Percentiles rank a stretch among this genome's conserved stretches.
These are phyloP conservation scores for Rapana venosa DNA, from an alignment of 2,888 invertebrate species.

Conservation along the genomic window DNA sequence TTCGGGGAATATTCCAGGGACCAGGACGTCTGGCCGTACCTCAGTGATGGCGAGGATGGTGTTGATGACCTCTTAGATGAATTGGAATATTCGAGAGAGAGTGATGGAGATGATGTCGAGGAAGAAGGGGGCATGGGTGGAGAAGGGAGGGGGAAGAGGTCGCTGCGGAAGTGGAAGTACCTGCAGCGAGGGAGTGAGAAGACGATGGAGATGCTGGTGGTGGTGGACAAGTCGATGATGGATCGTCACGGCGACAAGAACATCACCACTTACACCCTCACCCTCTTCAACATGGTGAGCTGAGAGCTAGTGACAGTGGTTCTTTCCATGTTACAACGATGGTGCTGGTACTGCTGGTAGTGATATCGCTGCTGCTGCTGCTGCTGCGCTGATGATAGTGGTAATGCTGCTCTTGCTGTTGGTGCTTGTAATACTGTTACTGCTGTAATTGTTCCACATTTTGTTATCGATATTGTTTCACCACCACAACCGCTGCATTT, in stretches of 20 bases:
- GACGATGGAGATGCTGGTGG: constrained; percentile 73
- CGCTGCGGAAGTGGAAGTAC: constrained; percentile 43
- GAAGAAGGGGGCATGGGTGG: not conserved
- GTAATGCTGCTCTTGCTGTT: no score
- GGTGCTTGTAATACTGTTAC: no score
- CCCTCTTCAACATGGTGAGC: constrained; percentile 75
- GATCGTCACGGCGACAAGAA: constrained; percentile 73
- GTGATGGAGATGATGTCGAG: not conserved
- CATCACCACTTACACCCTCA: constrained; percentile 73
- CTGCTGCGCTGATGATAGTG: no score
- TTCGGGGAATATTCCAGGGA: not conserved
- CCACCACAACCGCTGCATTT: no score
- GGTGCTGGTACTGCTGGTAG: no score
- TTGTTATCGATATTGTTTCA: no score
- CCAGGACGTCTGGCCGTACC: not conserved
- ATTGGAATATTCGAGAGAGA: not conserved
- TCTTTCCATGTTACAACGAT: no score
- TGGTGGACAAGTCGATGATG: constrained; percentile 74
- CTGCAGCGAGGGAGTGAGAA: constrained; percentile 48
- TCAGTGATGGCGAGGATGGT: not conserved
- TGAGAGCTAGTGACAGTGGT: not conserved
- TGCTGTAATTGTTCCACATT: no score
- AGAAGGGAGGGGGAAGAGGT: constrained; percentile 9
- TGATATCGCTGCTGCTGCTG: no score
- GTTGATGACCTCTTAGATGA: not conserved